Conservation (phyloP, 2,797 vertebrate species). For the Gadopsis bispinosus region DNA sequence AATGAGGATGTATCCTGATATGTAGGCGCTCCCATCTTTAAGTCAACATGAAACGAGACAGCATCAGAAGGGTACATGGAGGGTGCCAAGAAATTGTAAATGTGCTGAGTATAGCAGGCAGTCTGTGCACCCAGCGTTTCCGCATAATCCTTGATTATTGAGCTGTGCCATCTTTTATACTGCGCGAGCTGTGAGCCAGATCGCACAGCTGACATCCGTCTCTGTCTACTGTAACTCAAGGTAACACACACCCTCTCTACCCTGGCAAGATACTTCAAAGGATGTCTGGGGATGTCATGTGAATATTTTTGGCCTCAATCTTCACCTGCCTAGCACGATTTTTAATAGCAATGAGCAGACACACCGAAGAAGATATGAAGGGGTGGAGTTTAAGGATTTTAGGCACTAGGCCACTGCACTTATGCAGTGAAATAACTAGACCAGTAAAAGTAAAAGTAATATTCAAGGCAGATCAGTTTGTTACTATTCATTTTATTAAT, state of each 20-base stretch:
- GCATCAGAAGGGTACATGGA: constrained; percentile 36
- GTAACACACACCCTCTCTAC: constrained; percentile 66
- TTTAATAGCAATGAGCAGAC: constrained; percentile 65
- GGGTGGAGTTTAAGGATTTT: constrained; percentile 43
- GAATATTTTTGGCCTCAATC: constrained; percentile 71
- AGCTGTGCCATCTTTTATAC: constrained; percentile 76
- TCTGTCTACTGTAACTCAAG: constrained; percentile 75
- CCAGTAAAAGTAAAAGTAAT: not conserved
- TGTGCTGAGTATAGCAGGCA: constrained; percentile 68
- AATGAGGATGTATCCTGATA: constrained; percentile 56
- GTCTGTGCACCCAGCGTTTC: constrained; percentile 60
- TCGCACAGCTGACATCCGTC: constrained; percentile 70
- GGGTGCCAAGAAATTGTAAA: constrained; percentile 63
- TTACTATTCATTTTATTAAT: not conserved
- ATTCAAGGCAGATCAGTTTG: constrained; percentile 9
- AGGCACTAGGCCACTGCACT: constrained; percentile 20
- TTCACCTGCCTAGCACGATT: constrained; percentile 54
- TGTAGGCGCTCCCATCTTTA: constrained; percentile 39
- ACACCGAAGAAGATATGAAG: constrained; percentile 40
- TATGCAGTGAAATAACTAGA: constrained; percentile 16
- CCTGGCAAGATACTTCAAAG: constrained; percentile 72
- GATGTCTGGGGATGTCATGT: constrained; percentile 65
- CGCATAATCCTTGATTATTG: constrained; percentile 76
- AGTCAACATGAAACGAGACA: constrained; percentile 61
- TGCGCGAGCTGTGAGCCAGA: constrained; percentile 56